A percentile compares a stretch with the other conserved stretches of the same genome.
These are phyloP conservation scores for Phrynocephalus forsythii DNA, from an alignment of 2,797 vertebrate genomes.

Conservation along the genomic window DNA sequence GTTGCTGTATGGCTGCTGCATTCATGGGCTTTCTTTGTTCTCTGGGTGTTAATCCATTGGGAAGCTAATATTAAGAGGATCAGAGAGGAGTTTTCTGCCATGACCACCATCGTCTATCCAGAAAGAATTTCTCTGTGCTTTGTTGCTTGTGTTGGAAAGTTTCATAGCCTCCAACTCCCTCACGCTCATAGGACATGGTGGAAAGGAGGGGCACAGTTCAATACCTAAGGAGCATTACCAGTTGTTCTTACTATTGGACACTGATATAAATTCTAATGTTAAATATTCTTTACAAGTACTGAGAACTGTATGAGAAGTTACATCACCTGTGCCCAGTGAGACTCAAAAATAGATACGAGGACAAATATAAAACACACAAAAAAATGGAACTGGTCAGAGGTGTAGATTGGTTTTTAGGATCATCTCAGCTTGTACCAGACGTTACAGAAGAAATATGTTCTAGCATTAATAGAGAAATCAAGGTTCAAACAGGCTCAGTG, in stretches of 20 bases:
- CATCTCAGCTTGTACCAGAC: not conserved
- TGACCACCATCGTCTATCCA: not conserved
- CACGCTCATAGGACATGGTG: not conserved
- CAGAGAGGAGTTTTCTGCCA: not conserved
- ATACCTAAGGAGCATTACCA: not conserved
- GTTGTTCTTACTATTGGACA: not conserved
- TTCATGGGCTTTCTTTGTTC: not conserved
- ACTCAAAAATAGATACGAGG: not conserved
- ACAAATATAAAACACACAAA: not conserved
- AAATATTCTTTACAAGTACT: not conserved
- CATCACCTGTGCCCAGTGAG: not conserved
- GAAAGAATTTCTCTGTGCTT: not conserved
- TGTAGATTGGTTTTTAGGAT: not conserved
- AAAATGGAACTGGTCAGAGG: not conserved
- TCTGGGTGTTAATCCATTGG: not conserved
- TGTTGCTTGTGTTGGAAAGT: not conserved
- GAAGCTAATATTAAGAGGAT: not conserved
- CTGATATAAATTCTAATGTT: not conserved
- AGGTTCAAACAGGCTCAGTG: not conserved
- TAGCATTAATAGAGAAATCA: not conserved
- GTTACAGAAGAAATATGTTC: not conserved
- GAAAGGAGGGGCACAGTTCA: not conserved
- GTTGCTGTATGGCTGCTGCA: no score
- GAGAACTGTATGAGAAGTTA: not conserved
- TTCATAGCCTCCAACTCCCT: not conserved